Conservation (phyloP, 1,140 invertebrate genomes). For the Drosophila bocki region DNA sequence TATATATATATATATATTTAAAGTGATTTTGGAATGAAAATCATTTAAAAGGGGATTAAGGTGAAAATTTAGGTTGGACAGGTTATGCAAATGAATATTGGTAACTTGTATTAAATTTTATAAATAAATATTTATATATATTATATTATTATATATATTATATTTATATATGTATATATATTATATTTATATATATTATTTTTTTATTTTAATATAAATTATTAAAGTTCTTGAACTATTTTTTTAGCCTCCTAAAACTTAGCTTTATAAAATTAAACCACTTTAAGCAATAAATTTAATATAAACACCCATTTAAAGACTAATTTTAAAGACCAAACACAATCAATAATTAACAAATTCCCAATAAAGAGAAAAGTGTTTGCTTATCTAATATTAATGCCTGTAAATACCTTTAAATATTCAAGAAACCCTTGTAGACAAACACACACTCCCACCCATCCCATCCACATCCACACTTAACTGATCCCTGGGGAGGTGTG, state of each 20-base stretch:
- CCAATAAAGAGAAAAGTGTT: not conserved
- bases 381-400: slow-evolving; percentile 6
- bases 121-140: not conserved
- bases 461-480: not conserved
- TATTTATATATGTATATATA: too few species aligned
- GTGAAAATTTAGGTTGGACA: not conserved
- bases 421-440: not conserved
- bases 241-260: not conserved
- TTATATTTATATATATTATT: too few species aligned
- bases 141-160: too few species aligned
- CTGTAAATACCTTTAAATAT: not conserved
- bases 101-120: not conserved
- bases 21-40: not conserved
- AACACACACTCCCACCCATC: not conserved
- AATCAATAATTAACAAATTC: not conserved
- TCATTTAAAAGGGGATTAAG: not conserved
- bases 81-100: not conserved
- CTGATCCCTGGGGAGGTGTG: slow-evolving; percentile 16
- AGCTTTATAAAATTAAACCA: not conserved
- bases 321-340: not conserved
- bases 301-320: not conserved
- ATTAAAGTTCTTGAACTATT: not conserved
- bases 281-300: not conserved
- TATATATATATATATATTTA: slow-evolving; percentile 14
- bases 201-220: too few species aligned